phyloP scores from a whole-genome alignment of 2,888 invertebrate species.

The Dione vanillae region DNA sequence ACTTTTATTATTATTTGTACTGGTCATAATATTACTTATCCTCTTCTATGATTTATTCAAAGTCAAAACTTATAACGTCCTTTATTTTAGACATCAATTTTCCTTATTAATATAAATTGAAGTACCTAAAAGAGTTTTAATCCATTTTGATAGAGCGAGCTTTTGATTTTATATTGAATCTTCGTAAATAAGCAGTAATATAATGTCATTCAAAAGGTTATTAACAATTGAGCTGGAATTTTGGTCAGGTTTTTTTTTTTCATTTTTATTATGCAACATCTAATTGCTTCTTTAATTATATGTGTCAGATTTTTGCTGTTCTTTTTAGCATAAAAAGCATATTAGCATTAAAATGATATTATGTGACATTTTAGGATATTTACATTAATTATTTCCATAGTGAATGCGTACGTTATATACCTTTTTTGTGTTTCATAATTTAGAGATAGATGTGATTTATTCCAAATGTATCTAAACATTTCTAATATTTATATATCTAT shows the following conservation, averaged over 20 bases:
- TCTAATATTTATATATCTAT: no score
- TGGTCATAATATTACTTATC: constrained; percentile 59
- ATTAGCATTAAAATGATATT: neutral
- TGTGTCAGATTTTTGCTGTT: neutral
- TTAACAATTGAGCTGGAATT: constrained; percentile 11
- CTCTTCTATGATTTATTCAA: constrained; percentile 47
- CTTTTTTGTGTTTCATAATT: neutral
- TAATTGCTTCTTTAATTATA: constrained; percentile 16
- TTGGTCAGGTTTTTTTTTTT: constrained; percentile 10
- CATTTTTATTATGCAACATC: constrained; percentile 10
- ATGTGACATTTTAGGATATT: neutral
- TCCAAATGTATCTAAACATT: no score
- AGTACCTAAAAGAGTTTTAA: neutral
- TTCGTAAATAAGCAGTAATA: neutral
- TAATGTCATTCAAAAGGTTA: neutral
- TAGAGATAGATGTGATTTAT: neutral
- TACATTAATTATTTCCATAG: neutral
- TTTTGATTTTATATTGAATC: neutral
- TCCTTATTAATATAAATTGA: constrained; percentile 9
- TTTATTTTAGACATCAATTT: neutral
- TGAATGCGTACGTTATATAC: neutral
- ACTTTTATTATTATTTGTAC: constrained; percentile 71
- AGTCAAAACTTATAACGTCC: constrained; percentile 18
- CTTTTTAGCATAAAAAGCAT: neutral
- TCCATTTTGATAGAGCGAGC: no score